Percentiles rank a stretch among this genome's conserved stretches.
phyloP scores from a whole-genome alignment of 2,888 invertebrate genomes.

The Tricholauxania praeusta region DNA sequence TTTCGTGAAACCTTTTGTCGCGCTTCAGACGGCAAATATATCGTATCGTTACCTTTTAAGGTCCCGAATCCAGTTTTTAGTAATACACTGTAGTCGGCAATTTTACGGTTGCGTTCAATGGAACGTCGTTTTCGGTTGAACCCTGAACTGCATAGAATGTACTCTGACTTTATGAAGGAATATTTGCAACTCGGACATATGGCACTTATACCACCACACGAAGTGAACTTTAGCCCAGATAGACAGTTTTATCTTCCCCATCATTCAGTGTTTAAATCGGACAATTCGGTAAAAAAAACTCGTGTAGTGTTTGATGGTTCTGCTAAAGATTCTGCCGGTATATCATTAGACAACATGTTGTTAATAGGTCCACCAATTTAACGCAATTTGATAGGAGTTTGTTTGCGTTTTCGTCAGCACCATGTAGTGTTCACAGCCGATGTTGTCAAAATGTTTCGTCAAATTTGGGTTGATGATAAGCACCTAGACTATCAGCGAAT shows the following conservation, averaged over 20 bases:
- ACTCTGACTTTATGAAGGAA: conserved; percentile 36
- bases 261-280: conserved; percentile 42
- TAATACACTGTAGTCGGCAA: conserved; percentile 29
- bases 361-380: conserved; percentile 40
- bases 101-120: conserved; percentile 33
- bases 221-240: conserved; percentile 5
- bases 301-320: conserved; percentile 40
- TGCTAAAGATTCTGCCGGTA: conserved; percentile 29
- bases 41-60: conserved; percentile 37
- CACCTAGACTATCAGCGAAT: conserved; percentile 44
- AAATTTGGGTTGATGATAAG: conserved; percentile 42
- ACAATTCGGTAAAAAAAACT: conserved; percentile 39
- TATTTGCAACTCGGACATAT: conserved; percentile 39
- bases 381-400: conserved; percentile 41
- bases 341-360: conserved; percentile 30
- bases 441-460: conserved; percentile 45
- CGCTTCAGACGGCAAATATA: conserved; percentile 35
- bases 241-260: conserved; percentile 42
- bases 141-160: conserved; percentile 11
- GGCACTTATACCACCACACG: conserved; percentile 15
- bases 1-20: conserved; percentile 30
- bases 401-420: conserved; percentile 43
- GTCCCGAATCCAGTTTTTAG: conserved; percentile 20
- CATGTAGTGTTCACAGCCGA: conserved; percentile 39
- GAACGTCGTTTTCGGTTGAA: conserved; percentile 33